Conservation (phyloP, 2,113 vertebrate species). For the Tragelaphus buxtoni region DNA sequence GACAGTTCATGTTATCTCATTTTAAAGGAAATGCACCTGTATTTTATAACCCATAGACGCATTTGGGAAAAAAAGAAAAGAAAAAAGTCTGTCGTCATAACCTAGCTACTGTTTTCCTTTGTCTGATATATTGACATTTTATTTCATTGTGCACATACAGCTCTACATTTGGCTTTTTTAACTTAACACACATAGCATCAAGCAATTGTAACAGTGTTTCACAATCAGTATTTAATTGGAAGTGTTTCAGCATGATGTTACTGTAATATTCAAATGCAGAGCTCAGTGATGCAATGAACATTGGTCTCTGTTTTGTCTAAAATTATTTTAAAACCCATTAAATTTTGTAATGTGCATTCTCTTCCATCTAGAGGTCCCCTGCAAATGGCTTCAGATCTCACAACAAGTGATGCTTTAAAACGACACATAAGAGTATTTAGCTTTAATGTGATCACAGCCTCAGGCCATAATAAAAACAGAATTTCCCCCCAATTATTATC, state of each 20-base stretch:
- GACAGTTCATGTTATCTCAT: neutral
- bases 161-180: neutral
- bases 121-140: neutral
- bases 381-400: neutral
- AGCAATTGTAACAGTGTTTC: neutral
- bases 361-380: neutral
- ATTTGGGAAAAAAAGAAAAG: neutral
- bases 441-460: constrained; percentile 50
- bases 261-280: neutral
- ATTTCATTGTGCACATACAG: neutral
- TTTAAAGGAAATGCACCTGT: neutral
- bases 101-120: neutral
- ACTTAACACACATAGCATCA: neutral
- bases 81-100: neutral
- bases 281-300: neutral
- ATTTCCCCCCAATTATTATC: constrained; percentile 33
- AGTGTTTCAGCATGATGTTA: neutral
- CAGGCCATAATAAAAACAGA: constrained; percentile 46
- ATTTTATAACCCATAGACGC: neutral
- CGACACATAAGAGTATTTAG: neutral
- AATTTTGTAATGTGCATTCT: neutral
- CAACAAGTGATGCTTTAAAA: constrained; percentile 35
- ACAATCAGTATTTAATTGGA: neutral
- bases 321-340: constrained; percentile 28
- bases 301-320: constrained; percentile 8